Evolutionary conservation across 2,113 vertebrate genomes (phyloP).

Genomic region (Mola mola): DNA sequence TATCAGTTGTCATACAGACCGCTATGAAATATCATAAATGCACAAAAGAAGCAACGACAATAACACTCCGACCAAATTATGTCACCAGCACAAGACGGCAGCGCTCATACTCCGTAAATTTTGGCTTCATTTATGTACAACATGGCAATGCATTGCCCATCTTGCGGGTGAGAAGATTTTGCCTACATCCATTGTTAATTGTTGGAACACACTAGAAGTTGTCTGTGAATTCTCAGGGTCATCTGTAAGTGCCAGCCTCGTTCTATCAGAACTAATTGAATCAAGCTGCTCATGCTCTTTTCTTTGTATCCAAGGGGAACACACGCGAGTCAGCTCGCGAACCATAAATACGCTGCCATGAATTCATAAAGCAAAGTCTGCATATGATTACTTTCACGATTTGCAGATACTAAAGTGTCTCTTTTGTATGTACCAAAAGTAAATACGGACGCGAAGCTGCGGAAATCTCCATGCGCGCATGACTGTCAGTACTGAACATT

Average conservation of each 20-base stretch:
- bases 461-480: constrained; percentile 39
- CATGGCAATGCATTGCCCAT: no score
- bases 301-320: not conserved
- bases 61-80: no score
- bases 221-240: not conserved
- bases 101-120: no score
- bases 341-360: not conserved
- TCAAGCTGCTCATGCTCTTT: not conserved
- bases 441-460: constrained; percentile 44
- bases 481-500: constrained; percentile 61
- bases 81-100: no score
- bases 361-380: not conserved
- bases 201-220: not conserved
- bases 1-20: no score
- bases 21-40: no score
- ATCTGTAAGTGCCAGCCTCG: not conserved
- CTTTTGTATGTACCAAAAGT: constrained; percentile 38
- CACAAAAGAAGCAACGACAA: no score
- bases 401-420: constrained; percentile 35
- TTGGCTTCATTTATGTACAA: no score
- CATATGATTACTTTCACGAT: constrained; percentile 28
- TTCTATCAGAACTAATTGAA: not conserved
- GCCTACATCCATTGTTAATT: no score
- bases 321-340: not conserved
- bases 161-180: no score